Base-by-base conservation (phyloP, 2,888 invertebrate species). In the Lasiommata megera region DNA sequence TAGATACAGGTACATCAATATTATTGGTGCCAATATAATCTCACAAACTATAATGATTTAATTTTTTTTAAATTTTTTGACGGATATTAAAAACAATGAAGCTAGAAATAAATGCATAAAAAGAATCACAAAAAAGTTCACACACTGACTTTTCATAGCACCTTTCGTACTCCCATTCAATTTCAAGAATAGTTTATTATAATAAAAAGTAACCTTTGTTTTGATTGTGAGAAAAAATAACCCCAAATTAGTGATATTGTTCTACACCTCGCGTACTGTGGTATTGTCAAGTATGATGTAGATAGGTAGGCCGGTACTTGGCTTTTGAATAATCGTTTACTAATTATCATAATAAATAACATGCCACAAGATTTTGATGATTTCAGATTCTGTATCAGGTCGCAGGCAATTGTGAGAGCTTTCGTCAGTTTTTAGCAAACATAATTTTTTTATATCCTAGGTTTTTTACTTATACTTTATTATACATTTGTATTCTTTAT, bases 211-310 rank as follows among this genome's bases (percentile, higher is more conserved):
- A 65, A 63, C 56, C 54, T 60, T 66, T 67, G 65, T 69, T 67
- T 67, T 58, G 61, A 63, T 64, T 67, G 67, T 69, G 65, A 69
- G 67, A 69, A 69, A 66, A 67, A 66, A 64, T 64, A 65, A 65
- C 68, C 67, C 64, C 37, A 57, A 65, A 68, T 68, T 67, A 64
- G 54, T 40, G 16, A 48, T 40, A 53, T 54, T 60, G 48, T 53
- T 50, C 31, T 48, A 54, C 38, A 2, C 17, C 37, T 23, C 29
- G 18, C 36, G 41, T 48, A 37, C 29, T 53, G 29, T 12, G 29
- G 48, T 40, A 51, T 54, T 54, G 36, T 54, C 11, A 8, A 11
- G 14, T 46, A 34, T 1, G 9, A 1, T 1, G 9, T 34, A 9
- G 9, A 11, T 34, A 34, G 34, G 11, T 34, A 11, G 11, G 9